Conservation (phyloP, 2,113 vertebrate genomes). For the Eretmochelys imbricata region DNA sequence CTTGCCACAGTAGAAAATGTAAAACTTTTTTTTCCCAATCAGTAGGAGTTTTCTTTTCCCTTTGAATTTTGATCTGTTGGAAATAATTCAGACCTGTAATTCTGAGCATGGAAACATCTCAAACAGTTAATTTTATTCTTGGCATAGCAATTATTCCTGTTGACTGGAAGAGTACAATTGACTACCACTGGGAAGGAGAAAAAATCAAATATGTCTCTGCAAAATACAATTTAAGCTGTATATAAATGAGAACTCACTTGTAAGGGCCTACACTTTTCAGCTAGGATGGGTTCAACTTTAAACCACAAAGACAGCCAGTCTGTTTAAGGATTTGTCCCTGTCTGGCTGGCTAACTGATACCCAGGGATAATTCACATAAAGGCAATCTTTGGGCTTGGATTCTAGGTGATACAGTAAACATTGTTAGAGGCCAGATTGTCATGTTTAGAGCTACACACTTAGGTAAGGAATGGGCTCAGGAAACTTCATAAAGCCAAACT, state of each 20-base stretch:
- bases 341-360: not conserved
- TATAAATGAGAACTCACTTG: constrained; percentile 23
- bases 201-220: constrained; percentile 17
- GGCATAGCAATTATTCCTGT: constrained; percentile 46
- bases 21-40: fast-evolving
- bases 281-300: not conserved
- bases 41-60: not conserved
- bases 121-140: constrained; percentile 50
- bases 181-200: not conserved
- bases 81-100: constrained; percentile 14
- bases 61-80: not conserved
- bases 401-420: not conserved
- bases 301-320: not conserved
- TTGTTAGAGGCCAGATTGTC: not conserved
- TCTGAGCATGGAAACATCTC: constrained; percentile 1
- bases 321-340: not conserved
- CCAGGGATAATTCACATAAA: not conserved
- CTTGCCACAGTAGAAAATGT: not conserved
- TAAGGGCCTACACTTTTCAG: not conserved
- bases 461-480: not conserved
- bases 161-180: constrained; percentile 33
- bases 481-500: not conserved
- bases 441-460: not conserved
- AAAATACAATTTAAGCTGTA: constrained; percentile 36
- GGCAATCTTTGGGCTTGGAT: not conserved